Base-by-base conservation (phyloP, 1,140 invertebrate genomes). In the Manduca sexta region DNA sequence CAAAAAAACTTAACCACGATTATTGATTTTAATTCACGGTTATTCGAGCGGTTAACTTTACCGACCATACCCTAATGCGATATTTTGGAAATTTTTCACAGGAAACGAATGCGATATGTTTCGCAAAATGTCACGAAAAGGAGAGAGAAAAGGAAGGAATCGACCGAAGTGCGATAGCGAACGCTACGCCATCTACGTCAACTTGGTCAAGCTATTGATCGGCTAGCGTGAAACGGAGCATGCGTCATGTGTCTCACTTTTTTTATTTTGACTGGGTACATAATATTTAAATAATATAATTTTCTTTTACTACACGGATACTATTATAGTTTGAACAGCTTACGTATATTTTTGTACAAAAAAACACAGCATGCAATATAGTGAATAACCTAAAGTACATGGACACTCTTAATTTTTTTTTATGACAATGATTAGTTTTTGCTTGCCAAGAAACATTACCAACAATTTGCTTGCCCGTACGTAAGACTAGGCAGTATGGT, bases 41-140 rank as follows among this genome's bases (percentile, higher is more conserved):
- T 74, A 76, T 74, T 83, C 52, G 55, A 62, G 60, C 62, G 56
- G 68, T 73, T 72, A 78, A 80, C 72, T 81, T 70, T 79, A 78
- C 60, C 75, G 70, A 84, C 77, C 79, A 84, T 84, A 70, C 81
- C 81, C 81, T 81, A 78, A 72, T 78, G 69, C 64, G 72, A 80
- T 69, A 78, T 75, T 69, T 71, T 54, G 53, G 45, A 62, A 50
- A 69, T 69, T 65, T 77, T 77, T 69, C 59, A 80, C 60, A 72
- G 56, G 74, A 82, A 79, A 76, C 72, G 69, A 61, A 45, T 64
- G 60, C 54, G 50, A 70, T n/a, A n/a, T 69, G 74, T 73, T 75
- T 72, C 74, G 56, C 76, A 69, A 83, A 75, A 72, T 74, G 73
- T 78, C 77, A 81, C 77, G 74, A 81, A 81, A 26, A 78, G 77